Conservation (phyloP, 1,140 invertebrate species). For the Neodiprion virginianus region DNA sequence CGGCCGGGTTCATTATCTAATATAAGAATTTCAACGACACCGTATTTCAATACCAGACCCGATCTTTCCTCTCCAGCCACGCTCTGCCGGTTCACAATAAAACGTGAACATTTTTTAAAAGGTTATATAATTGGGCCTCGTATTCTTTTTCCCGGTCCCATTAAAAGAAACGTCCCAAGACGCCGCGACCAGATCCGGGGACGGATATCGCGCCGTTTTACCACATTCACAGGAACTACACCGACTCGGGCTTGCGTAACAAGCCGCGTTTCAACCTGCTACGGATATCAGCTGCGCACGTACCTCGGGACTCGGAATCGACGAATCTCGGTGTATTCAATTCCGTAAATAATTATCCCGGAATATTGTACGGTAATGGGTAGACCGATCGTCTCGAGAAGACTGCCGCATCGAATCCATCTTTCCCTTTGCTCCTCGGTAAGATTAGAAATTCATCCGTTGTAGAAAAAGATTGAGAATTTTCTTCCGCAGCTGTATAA, state of each 20-base stretch:
- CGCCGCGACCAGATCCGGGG: not conserved
- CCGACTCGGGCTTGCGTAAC: not conserved
- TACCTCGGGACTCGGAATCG: too few species aligned
- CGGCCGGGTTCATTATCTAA: too few species aligned
- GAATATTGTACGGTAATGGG: too few species aligned
- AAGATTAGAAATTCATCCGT: too few species aligned
- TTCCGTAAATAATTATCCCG: too few species aligned
- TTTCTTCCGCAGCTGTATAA: too few species aligned
- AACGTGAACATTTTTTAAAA: not conserved
- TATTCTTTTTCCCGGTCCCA: not conserved
- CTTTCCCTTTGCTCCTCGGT: too few species aligned
- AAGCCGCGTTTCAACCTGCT: not conserved
- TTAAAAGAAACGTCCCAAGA: not conserved
- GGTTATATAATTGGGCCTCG: not conserved
- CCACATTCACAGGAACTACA: not conserved
- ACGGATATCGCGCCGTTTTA: constrained; percentile 7
- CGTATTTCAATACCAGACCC: not conserved
- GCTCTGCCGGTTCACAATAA: not conserved
- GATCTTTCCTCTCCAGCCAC: not conserved
- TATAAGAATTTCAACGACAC: not conserved
- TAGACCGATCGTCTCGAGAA: too few species aligned
- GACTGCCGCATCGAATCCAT: too few species aligned
- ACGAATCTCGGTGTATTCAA: too few species aligned
- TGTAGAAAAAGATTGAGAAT: too few species aligned
- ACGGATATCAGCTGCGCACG: too few species aligned